Conservation (phyloP, 1,140 invertebrate species). For the Drosophila kanapiae region DNA sequence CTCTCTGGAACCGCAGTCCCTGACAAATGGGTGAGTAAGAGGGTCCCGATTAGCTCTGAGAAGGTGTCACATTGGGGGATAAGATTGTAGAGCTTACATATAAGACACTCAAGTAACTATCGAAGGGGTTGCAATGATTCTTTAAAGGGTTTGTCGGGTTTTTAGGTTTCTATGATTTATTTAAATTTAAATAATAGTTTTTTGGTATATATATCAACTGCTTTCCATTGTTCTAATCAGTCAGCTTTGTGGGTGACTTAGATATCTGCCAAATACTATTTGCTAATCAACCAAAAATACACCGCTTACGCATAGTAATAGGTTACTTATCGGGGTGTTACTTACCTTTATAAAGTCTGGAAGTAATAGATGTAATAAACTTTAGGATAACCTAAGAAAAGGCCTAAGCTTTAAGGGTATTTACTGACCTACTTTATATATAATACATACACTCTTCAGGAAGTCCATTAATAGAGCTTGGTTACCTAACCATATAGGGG, state of each 20-base stretch:
- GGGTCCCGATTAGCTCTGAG: not conserved
- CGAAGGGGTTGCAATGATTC: not conserved
- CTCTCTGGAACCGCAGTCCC: conserved; percentile 76
- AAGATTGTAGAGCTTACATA: conserved; percentile 15
- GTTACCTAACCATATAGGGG: not conserved
- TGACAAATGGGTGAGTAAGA: conserved; percentile 78
- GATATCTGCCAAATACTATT: not conserved
- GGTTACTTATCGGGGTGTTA: not conserved
- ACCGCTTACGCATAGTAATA: not conserved
- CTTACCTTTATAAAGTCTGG: not conserved
- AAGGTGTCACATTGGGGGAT: not conserved
- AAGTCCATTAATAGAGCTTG: not conserved
- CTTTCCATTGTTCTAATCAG: conserved; percentile 9
- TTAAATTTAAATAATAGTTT: no score
- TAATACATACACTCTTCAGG: not conserved
- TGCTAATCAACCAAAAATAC: no score
- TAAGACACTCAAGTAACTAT: not conserved
- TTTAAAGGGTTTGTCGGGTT: no score
- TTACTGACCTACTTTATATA: not conserved
- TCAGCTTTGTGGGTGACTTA: not conserved
- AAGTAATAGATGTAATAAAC: not conserved
- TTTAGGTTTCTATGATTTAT: not conserved
- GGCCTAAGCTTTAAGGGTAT: no score
- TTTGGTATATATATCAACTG: no score
- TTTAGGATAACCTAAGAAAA: not conserved